These are phyloP conservation scores for Unio delphinus DNA, from an alignment of 2,888 invertebrate genomes.

Conservation along the genomic window DNA sequence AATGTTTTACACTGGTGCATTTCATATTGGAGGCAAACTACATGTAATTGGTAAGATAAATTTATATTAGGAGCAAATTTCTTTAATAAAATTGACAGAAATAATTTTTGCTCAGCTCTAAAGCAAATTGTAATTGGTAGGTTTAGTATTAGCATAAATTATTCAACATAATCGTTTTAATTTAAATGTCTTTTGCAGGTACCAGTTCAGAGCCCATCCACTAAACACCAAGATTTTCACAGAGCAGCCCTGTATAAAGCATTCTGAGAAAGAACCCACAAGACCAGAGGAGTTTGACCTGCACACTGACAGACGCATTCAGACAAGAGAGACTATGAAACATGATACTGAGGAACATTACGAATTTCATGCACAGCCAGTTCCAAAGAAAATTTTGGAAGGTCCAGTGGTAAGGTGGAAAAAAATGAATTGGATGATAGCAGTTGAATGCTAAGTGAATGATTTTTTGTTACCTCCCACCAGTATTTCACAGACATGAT, in stretches of 20 bases:
- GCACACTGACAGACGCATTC: slow-evolving; percentile 26
- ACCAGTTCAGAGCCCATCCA: slow-evolving; percentile 80
- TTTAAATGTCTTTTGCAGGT: slow-evolving; percentile 64
- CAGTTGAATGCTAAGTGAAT: no score
- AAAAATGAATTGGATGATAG: no score
- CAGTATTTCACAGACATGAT: no score
- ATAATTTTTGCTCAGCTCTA: no score
- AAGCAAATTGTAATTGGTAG: no score
- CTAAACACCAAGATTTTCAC: slow-evolving; percentile 77
- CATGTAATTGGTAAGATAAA: no score
- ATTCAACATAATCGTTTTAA: background rate
- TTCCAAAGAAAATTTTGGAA: slow-evolving; percentile 73
- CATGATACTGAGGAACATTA: slow-evolving; percentile 74
- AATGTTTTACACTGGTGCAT: no score
- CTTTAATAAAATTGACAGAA: no score
- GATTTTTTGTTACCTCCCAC: no score
- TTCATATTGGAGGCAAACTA: no score
- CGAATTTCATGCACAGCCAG: slow-evolving; percentile 82
- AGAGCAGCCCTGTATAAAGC: slow-evolving; percentile 72
- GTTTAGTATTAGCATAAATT: no score
- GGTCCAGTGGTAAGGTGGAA: slow-evolving; percentile 53
- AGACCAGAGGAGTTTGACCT: slow-evolving; percentile 76
- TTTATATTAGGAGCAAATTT: no score
- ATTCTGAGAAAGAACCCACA: slow-evolving; percentile 76
- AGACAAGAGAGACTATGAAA: slow-evolving; percentile 27